A percentile compares a stretch with the other conserved stretches of the same genome.
These are phyloP conservation scores for Imbricaverruca yamaguchii DNA, from an alignment of 2,888 invertebrate species.

Conservation along the genomic window DNA sequence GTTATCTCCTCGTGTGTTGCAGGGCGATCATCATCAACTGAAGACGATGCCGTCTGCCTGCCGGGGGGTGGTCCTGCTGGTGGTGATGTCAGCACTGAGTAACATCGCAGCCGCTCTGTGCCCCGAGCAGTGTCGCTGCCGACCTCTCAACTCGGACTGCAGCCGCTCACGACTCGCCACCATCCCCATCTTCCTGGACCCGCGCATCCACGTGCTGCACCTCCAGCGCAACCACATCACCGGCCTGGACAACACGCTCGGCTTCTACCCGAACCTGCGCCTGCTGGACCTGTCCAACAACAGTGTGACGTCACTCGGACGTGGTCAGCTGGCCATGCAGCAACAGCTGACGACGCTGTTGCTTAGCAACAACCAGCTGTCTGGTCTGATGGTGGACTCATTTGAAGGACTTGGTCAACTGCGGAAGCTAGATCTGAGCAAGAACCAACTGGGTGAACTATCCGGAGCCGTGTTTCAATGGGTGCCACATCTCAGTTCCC, in stretches of 20 bases:
- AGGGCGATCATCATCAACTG: too few relatives aligned
- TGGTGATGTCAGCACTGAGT: too few relatives aligned
- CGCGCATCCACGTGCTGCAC: neutral
- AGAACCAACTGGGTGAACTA: neutral
- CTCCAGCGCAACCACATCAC: neutral
- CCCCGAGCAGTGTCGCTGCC: neutral
- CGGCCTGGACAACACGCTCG: neutral
- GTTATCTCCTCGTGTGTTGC: too few relatives aligned
- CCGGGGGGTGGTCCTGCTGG: too few relatives aligned
- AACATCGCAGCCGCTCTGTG: too few relatives aligned
- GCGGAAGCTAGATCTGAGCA: neutral
- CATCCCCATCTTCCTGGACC: slow-evolving; percentile 5
- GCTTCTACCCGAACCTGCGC: neutral
- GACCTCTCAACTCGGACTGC: neutral
- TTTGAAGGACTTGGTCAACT: neutral
- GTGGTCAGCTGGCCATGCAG: neutral
- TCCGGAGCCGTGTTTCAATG: neutral
- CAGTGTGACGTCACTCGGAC: neutral
- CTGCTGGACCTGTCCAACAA: slow-evolving; percentile 8
- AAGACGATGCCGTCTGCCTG: too few relatives aligned
- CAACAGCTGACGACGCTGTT: neutral
- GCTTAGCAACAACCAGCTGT: neutral
- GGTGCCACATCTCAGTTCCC: neutral
- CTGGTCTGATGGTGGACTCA: neutral
- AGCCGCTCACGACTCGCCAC: neutral